These are phyloP conservation scores for Garrulus glandarius DNA, from an alignment of 2,797 vertebrate species.

Conservation along the genomic window DNA sequence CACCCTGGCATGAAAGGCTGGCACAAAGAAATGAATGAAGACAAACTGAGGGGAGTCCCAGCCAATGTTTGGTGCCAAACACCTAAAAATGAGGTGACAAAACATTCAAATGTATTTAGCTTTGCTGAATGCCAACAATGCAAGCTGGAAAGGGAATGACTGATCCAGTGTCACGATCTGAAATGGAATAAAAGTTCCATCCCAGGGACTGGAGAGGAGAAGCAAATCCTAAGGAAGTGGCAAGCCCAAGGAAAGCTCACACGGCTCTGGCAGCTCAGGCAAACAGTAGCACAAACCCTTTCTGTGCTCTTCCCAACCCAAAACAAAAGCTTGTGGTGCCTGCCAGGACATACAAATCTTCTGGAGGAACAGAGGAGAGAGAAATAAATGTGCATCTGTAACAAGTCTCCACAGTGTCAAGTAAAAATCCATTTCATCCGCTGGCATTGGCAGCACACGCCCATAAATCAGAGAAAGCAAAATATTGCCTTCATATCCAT, in stretches of 20 bases:
- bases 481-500: constrained; percentile 20
- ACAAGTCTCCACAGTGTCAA: not conserved
- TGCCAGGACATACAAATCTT: not conserved
- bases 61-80: not conserved
- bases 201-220: not conserved
- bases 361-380: not conserved
- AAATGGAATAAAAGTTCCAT: not conserved
- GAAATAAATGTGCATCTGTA: not conserved
- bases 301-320: not conserved
- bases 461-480: constrained; percentile 18
- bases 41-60: not conserved
- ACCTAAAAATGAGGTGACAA: not conserved
- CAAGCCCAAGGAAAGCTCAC: not conserved
- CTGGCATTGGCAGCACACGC: not conserved
- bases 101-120: not conserved
- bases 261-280: not conserved
- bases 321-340: not conserved
- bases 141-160: not conserved
- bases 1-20: not conserved
- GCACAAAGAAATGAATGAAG: not conserved
- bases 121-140: not conserved
- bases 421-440: constrained; percentile 31
- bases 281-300: not conserved
- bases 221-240: not conserved
- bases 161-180: not conserved